Evolutionary conservation across 2,113 vertebrate genomes (phyloP), one percentile per base, ranked within the genome.

Genomic region (Synchiropus splendidus): DNA sequence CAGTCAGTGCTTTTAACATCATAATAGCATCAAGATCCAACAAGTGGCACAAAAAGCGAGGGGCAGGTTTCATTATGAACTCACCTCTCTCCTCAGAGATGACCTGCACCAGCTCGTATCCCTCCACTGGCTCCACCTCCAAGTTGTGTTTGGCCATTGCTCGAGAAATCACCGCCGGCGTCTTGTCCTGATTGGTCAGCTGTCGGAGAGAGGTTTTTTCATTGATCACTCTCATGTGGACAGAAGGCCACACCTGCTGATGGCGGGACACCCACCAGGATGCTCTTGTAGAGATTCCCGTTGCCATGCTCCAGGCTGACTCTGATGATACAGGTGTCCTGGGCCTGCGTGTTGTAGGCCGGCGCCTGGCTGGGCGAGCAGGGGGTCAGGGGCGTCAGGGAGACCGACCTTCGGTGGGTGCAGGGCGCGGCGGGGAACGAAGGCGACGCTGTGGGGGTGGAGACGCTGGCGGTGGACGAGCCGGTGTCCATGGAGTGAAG

Each of bases 271-370:
- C n/a, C n/a, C n/a, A 97, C 94, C 89, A 97, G 43, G 36, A 97
- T 94, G 82, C 92, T 97, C 78, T 96, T 97, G 84, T 97, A 98
- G 63, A 95, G 83, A 15, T 93, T 97, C 18, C 87, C 90, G 0
- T 90, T 92, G 71, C 78, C 75, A 0, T 92, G 79, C 10, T 93
- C 86, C 12, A 87, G 36, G 9, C 92, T 94, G 75, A 90, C 86
- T 0, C 89, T 77, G 61, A 98, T 86, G 55, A 98, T 90, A 72
- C 93, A 93, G 0, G 61, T 80, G 5, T 94, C 90, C n/a, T 86
- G 80, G 0, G 80, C 86, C 80, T 94, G 92, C 1, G 83, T 87
- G 80, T 92, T 96, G 66, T 94, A 91, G 16, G 79, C 59, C 0
- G 87, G 89, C 31, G 74, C 59, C 12, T 75, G 78, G 17, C 52